Base-by-base conservation (phyloP, 2,113 vertebrate species). In the Labeo rohita region DNA sequence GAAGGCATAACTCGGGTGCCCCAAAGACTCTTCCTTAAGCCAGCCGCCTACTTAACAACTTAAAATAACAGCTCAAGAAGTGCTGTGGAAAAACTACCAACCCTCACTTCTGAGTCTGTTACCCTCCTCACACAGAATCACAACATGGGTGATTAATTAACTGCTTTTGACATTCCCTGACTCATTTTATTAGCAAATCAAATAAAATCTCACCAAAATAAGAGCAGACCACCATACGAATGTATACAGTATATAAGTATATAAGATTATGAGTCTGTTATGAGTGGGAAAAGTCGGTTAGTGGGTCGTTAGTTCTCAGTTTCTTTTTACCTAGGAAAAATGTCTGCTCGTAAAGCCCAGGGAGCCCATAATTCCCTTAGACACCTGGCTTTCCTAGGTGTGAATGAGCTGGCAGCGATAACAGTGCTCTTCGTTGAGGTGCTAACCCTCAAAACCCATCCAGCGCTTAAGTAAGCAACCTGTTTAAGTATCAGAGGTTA, bases 1-100 rank as follows among this genome's bases (percentile, higher is more conserved):
- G 47, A 70, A 36, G 80, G 23, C 65, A 82, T 52, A 10, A 70
- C 63, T 82, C 47, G 10, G 79, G 28, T 39, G 80, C 47, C 65
- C 63, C 63, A 70, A 52, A 36, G 80, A 49, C 65, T 52, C 23
- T 16, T 43, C 18, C 79, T 34, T 66, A 21, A 68, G 23, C 61
- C 45, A 70, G 80, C 45, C 36, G 80, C 45, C 59, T 43, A 50
- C 47, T 82, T 82, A 52, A 16, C 47, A 68, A 70, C 63, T 23
- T 34, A 13, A 50, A 70, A 70, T 13, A 34, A 66, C n/a, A 77
- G 73, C 28, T 47, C 11, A 28, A 16, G 73, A 13, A 75, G 43
- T 49, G n/a, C 16, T 80, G n/a, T 4, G 8, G 2, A 50, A 45
- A 45, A 21, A 4, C 9, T 72, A 23, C 6, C 73, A 50, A 23